Evolutionary conservation across 2,888 invertebrate species (phyloP).

Genomic region (Sphaerophoria taeniata): DNA sequence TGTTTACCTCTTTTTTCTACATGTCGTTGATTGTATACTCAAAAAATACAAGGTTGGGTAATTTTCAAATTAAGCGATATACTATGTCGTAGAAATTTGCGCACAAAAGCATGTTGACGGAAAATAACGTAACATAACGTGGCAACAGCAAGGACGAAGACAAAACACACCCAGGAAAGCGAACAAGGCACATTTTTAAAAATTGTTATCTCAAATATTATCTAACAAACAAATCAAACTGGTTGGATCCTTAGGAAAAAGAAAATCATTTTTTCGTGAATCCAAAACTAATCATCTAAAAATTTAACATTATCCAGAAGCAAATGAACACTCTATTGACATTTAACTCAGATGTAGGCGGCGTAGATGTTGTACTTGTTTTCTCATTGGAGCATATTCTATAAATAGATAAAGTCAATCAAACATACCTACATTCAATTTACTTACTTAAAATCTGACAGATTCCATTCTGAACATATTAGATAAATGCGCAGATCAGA

Average conservation of each 20-base stretch:
- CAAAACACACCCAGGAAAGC: too few species aligned
- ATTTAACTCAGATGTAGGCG: slow-evolving; percentile 20
- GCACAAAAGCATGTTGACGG: too few species aligned
- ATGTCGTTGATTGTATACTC: background rate
- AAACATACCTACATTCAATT: slow-evolving; percentile 5
- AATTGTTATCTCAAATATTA: too few species aligned
- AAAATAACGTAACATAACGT: too few species aligned
- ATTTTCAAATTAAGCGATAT: background rate
- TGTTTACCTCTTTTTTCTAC: slow-evolving; percentile 13
- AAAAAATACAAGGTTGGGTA: slow-evolving; percentile 29
- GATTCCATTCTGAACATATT: slow-evolving; percentile 55
- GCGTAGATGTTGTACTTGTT: background rate
- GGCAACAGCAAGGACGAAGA: too few species aligned
- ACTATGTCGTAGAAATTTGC: background rate
- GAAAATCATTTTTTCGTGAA: background rate
- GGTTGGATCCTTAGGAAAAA: too few species aligned
- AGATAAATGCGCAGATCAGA: slow-evolving; percentile 45
- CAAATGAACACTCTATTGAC: background rate
- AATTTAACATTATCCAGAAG: background rate
- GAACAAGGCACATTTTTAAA: too few species aligned
- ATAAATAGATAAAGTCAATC: background rate
- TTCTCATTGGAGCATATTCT: background rate
- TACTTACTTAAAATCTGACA: slow-evolving; percentile 46
- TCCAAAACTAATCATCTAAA: background rate
- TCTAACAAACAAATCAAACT: too few species aligned